Evolutionary conservation across 2,797 vertebrate genomes (phyloP).

Genomic region (Gymnopithys bicolor): DNA sequence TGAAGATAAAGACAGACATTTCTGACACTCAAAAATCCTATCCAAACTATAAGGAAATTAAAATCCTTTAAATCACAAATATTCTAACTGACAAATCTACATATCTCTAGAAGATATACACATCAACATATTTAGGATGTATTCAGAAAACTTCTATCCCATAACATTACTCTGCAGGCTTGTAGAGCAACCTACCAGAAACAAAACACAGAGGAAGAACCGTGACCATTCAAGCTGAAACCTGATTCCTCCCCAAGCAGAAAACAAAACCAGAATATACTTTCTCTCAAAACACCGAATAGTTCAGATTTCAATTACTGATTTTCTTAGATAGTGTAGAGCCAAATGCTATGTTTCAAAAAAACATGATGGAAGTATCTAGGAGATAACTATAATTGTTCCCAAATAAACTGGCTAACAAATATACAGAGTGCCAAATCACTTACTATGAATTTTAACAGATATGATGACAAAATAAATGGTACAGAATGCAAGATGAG

Average conservation of each 20-base stretch:
- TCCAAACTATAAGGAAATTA: not conserved
- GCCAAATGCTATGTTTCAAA: not conserved
- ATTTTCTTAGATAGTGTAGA: not conserved
- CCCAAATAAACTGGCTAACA: not conserved
- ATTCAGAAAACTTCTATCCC: not conserved
- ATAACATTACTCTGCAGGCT: not conserved
- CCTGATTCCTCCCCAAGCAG: not conserved
- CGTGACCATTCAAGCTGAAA: not conserved
- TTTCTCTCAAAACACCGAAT: not conserved
- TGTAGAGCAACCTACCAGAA: constrained; percentile 15
- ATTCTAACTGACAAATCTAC: not conserved
- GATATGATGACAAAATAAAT: not conserved
- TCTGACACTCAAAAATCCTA: not conserved
- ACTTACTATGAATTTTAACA: not conserved
- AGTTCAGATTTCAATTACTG: constrained; percentile 1
- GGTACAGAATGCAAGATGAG: not conserved
- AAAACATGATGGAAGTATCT: not conserved
- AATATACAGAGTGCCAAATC: not conserved
- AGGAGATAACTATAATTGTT: not conserved
- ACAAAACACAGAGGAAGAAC: not conserved
- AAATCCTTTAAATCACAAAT: not conserved
- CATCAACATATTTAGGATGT: not conserved
- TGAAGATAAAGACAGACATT: not conserved
- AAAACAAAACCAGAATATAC: not conserved
- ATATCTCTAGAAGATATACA: not conserved